Base-by-base conservation (phyloP, 2,888 invertebrate species). In the Nematopogon swammerdamellus region DNA sequence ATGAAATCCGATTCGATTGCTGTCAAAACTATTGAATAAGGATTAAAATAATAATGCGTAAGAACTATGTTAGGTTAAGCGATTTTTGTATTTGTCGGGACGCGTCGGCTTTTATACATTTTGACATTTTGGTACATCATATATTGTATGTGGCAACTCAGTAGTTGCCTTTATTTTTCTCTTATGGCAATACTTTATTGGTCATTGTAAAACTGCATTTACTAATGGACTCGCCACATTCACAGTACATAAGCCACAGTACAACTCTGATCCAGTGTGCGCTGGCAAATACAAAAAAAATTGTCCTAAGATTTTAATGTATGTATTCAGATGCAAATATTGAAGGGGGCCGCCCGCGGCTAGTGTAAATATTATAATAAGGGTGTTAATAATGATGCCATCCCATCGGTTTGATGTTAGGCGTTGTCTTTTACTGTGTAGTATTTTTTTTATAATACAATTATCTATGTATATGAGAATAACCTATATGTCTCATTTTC, bases 321-420 rank as follows among this genome's bases (percentile, higher is more conserved):
- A 70, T 71, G 73, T 77, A 75, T 75, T 79, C 77, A 76, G 77
- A 77, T 75, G 77, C 75, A 74, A 71, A 76, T 76, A 77, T 79
- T 76, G 74, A 74, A 76, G 73, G 73, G 76, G 70, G 72, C n/a
- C n/a, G n/a, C n/a, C n/a, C 8, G 25, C 25, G 36, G 36, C 3
- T 14, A n/a, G n/a, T 36, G 36, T 36, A 36, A 36, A 36, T 36
- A 36, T 36, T 36, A 14, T 6, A 14, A 14, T 36, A 36, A 36
- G 36, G 14, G n/a, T 36, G 36, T 36, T 36, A 14, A 25, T 6
- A 4, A 36, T 8, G 36, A 36, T 36, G 36, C 36, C 36, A 36
- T 36, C 36, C 36, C 36, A 36, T 36, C 36, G 36, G 36, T 8
- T 36, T 14, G 36, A 36, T 36, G 36, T 36, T 36, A 36, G 36